phyloP scores from a whole-genome alignment of 2,888 invertebrate species.

The Ochropleura plecta region DNA sequence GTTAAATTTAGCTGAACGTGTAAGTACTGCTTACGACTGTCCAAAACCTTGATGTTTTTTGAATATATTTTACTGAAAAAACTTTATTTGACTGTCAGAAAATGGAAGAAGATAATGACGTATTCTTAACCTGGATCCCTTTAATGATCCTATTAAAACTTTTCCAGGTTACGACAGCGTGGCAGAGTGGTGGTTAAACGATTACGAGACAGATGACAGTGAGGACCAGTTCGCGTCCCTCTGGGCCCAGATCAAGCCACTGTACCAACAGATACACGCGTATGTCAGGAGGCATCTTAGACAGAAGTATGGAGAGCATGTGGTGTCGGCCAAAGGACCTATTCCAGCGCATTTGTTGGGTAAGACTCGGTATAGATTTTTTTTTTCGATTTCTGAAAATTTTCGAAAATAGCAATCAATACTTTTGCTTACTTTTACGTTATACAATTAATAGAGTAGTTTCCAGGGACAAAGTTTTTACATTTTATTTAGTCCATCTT shows the following conservation, averaged over 20 bases:
- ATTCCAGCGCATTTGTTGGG: conserved; percentile 95
- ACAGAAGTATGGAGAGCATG: conserved; percentile 92
- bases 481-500: too few relatives aligned
- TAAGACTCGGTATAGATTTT: conserved; percentile 58
- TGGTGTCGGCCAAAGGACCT: conserved; percentile 92
- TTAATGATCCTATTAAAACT: background rate
- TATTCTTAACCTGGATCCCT: background rate
- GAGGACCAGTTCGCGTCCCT: conserved; percentile 92
- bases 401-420: too few relatives aligned
- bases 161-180: conserved; percentile 92
- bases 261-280: conserved; percentile 96
- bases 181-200: conserved; percentile 93
- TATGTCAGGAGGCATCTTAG: conserved; percentile 94
- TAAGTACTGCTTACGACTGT: too few relatives aligned
- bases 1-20: too few relatives aligned
- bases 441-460: too few relatives aligned
- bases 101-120: background rate
- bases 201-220: conserved; percentile 93
- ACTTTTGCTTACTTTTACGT: too few relatives aligned
- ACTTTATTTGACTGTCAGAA: background rate
- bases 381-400: too few relatives aligned
- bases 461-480: too few relatives aligned
- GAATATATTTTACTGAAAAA: background rate
- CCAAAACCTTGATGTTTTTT: background rate
- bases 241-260: conserved; percentile 94